A percentile compares a stretch with the other conserved stretches of the same genome.
Conservation (phyloP, 1,140 invertebrate species). For the Limonius californicus region DNA sequence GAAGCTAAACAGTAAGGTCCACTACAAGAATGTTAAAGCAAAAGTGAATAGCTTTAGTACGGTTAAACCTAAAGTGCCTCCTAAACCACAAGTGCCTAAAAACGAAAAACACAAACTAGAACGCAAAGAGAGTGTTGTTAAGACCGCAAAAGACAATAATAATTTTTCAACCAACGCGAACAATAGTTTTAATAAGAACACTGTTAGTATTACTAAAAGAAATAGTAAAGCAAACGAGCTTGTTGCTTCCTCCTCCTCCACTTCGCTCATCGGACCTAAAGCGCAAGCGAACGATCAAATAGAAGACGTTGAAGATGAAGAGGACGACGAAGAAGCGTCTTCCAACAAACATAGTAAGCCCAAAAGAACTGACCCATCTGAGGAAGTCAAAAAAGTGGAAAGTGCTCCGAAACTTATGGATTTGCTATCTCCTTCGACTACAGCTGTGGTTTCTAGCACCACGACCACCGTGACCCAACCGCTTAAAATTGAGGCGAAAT, state of each 20-base stretch:
- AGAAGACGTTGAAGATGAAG: not conserved
- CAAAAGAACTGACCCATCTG: not conserved
- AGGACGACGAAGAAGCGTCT: not conserved
- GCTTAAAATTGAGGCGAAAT: constrained; percentile 41
- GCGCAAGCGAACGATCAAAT: not conserved
- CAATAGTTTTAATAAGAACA: not conserved
- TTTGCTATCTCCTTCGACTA: constrained; percentile 33
- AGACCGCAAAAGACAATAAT: constrained; percentile 14
- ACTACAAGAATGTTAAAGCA: constrained; percentile 40
- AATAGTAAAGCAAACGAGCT: not conserved
- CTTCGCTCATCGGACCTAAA: not conserved
- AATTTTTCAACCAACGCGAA: not conserved
- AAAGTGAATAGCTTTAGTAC: constrained; percentile 44
- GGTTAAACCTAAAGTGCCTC: constrained; percentile 41
- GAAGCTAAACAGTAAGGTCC: constrained; percentile 33
- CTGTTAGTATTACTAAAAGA: not conserved
- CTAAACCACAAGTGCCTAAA: constrained; percentile 31
- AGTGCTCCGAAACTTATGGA: constrained; percentile 28
- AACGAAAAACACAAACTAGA: not conserved
- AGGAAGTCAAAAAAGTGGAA: constrained; percentile 25
- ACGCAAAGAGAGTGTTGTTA: not conserved
- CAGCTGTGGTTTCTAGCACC: constrained; percentile 42
- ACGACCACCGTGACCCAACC: constrained; percentile 43
- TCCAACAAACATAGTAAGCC: not conserved
- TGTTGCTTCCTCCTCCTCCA: not conserved